These are phyloP conservation scores for Rhea americana DNA, from an alignment of 2,113 vertebrate genomes.

Conservation along the genomic window DNA sequence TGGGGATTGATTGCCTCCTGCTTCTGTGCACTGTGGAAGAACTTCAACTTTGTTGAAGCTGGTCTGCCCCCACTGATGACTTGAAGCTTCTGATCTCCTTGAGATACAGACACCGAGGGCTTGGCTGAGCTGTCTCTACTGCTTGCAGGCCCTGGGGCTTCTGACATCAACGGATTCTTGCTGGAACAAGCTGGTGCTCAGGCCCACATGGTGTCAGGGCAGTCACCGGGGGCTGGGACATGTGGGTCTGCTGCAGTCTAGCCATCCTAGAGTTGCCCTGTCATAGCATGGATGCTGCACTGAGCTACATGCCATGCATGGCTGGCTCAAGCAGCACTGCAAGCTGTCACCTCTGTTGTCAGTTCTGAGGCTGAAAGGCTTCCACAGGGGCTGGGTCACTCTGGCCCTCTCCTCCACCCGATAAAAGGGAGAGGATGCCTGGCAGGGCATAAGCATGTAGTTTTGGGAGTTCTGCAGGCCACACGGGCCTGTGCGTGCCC, in stretches of 20 bases:
- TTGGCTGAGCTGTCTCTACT: background rate
- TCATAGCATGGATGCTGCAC: background rate
- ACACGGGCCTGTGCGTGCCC: too few species aligned
- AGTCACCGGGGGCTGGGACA: background rate
- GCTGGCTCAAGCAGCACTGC: too few species aligned
- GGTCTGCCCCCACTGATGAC: background rate
- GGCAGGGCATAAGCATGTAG: fast-evolving
- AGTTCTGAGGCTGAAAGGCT: too few species aligned
- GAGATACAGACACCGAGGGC: background rate
- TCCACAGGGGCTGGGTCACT: background rate
- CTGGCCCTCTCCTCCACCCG: fast-evolving
- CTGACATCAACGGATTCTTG: background rate
- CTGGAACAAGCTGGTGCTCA: too few species aligned
- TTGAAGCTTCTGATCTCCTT: background rate
- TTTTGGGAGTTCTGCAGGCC: too few species aligned
- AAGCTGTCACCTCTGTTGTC: too few species aligned
- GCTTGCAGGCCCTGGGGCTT: background rate
- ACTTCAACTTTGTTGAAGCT: background rate
- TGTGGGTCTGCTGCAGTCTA: background rate
- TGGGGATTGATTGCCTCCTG: background rate
- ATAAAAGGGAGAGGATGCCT: background rate
- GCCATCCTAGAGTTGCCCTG: background rate
- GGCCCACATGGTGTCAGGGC: background rate
- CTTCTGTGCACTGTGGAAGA: too few species aligned
- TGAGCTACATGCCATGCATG: too few species aligned